phyloP scores from a whole-genome alignment of 1,140 invertebrate species.

The Cepaea nemoralis region DNA sequence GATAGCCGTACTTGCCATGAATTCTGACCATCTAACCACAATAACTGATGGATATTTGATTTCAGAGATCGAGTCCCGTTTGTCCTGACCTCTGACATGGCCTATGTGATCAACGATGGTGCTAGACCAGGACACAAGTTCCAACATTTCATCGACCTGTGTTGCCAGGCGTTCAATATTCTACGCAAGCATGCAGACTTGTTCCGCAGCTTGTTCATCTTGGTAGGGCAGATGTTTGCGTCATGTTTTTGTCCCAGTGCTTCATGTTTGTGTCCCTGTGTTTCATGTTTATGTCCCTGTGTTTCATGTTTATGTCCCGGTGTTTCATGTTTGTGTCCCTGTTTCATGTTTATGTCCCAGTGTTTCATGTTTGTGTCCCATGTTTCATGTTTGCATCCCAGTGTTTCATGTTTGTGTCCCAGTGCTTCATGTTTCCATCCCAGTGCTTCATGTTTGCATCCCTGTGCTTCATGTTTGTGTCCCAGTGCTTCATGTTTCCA shows the following conservation, averaged over 20 bases:
- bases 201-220: conserved; percentile 91
- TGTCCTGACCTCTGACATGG: conserved; percentile 98
- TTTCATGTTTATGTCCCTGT: not conserved
- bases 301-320: not conserved
- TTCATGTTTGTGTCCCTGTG: not conserved
- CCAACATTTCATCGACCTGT: conserved; percentile 97
- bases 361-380: not conserved
- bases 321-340: not conserved
- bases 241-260: too few relatives aligned
- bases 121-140: conserved; percentile 93
- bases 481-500: too few relatives aligned
- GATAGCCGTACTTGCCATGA: too few relatives aligned
- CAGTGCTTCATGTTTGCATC: too few relatives aligned
- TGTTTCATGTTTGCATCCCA: conserved; percentile 7
- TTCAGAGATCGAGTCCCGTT: conserved; percentile 94
- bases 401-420: not conserved
- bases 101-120: conserved; percentile 97
- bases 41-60: too few relatives aligned
- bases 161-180: conserved; percentile 96
- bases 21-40: too few relatives aligned
- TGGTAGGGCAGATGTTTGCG: conserved; percentile 76
- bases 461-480: too few relatives aligned
- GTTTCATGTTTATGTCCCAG: not conserved
- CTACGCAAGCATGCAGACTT: conserved; percentile 93
- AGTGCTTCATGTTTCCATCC: not conserved